Evolutionary conservation across 2,888 invertebrate species (phyloP).

Genomic region (Xylota sylvarum): DNA sequence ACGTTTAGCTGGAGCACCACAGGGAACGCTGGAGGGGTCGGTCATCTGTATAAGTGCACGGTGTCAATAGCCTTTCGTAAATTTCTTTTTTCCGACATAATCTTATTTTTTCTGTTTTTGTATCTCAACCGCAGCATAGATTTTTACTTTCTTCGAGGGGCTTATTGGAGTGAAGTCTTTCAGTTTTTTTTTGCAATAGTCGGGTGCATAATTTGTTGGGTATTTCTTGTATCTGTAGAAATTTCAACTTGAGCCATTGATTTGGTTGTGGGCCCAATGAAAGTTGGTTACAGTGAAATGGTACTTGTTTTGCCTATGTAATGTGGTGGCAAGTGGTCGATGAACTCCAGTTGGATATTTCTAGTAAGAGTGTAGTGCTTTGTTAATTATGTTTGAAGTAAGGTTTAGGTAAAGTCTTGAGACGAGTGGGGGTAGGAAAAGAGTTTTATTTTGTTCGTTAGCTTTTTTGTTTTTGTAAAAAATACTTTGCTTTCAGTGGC

Average conservation of each 20-base stretch:
- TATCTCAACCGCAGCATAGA: conserved; percentile 36
- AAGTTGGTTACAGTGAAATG: conserved; percentile 64
- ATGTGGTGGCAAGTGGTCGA: conserved; percentile 40
- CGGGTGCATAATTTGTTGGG: conserved; percentile 33
- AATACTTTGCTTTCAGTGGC: not conserved
- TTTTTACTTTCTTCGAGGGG: conserved; percentile 63
- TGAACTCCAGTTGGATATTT: conserved; percentile 52
- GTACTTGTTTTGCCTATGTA: conserved; percentile 66
- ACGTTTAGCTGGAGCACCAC: not conserved
- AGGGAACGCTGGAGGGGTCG: conserved; percentile 4
- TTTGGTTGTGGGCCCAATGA: conserved; percentile 63
- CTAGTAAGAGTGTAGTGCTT: conserved; percentile 31
- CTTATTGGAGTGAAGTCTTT: conserved; percentile 47
- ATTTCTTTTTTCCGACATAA: conserved; percentile 73
- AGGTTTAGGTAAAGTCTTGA: not conserved
- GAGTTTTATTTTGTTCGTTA: not conserved
- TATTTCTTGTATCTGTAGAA: conserved; percentile 46
- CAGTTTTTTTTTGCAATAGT: conserved; percentile 3
- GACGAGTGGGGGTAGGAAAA: not conserved
- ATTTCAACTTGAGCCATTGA: conserved; percentile 37
- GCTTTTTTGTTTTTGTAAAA: not conserved
- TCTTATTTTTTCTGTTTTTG: conserved; percentile 66
- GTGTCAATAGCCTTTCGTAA: conserved; percentile 71
- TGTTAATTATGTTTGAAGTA: not conserved
- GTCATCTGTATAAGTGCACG: conserved; percentile 58